Percentiles rank a stretch among this genome's conserved stretches.
Evolutionary conservation across 2,797 vertebrate genomes (phyloP).

Genomic region (Enteromius unitaeniatus): DNA sequence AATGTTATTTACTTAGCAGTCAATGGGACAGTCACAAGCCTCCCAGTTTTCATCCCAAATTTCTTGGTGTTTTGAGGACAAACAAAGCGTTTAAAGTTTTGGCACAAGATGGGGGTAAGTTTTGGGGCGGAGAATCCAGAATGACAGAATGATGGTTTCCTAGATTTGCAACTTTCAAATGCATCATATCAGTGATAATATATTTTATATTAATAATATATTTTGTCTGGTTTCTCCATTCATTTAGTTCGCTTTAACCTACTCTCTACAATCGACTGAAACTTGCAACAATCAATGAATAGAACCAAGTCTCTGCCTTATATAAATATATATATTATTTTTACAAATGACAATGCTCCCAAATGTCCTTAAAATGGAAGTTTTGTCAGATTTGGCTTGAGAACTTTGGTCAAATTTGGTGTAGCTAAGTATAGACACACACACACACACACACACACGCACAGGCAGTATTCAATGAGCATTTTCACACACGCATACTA

Average conservation of each 20-base stretch:
- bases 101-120: too few relatives aligned
- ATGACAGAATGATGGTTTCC: neutral
- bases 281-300: neutral
- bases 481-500: constrained; percentile 1
- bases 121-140: too few relatives aligned
- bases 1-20: too few relatives aligned
- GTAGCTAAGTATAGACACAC: neutral
- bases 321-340: neutral
- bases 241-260: neutral
- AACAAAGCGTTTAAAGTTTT: too few relatives aligned
- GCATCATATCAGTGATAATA: too few relatives aligned
- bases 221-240: neutral
- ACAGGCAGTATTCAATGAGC: constrained; percentile 17
- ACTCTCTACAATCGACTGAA: neutral
- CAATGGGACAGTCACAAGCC: too few relatives aligned
- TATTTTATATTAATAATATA: too few relatives aligned
- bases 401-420: neutral
- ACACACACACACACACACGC: neutral
- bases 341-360: neutral
- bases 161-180: neutral
- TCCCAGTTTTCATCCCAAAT: too few relatives aligned
- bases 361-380: neutral
- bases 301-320: neutral
- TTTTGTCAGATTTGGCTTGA: neutral
- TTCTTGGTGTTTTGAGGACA: too few relatives aligned